Percentiles rank a stretch among this genome's conserved stretches.
Evolutionary conservation across 2,113 vertebrate species (phyloP).

Genomic region (Ictidomys tridecemlineatus): DNA sequence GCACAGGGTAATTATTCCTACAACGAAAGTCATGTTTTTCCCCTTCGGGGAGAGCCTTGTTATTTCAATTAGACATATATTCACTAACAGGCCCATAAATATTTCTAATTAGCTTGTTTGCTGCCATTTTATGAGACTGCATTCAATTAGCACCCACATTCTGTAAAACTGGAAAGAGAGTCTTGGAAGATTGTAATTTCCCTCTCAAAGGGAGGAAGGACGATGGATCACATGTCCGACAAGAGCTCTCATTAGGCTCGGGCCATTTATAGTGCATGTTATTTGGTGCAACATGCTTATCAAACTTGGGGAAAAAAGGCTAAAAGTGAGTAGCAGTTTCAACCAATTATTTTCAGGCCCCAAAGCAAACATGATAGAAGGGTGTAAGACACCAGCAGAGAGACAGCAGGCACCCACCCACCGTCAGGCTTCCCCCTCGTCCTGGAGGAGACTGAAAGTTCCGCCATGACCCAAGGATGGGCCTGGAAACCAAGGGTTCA

Average conservation of each 20-base stretch:
- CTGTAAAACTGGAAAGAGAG: constrained; percentile 67
- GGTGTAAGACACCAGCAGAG: background rate
- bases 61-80: constrained; percentile 86
- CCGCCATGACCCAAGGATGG: background rate
- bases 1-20: constrained; percentile 65
- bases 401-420: constrained; percentile 29
- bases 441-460: constrained; percentile 17
- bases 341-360: constrained; percentile 72
- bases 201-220: constrained; percentile 63
- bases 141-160: constrained; percentile 82
- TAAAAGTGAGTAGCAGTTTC: constrained; percentile 48
- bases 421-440: background rate
- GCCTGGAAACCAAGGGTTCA: constrained; percentile 28
- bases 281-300: constrained; percentile 61
- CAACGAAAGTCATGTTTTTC: constrained; percentile 75
- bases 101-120: constrained; percentile 86
- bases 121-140: constrained; percentile 81
- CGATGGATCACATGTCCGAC: background rate
- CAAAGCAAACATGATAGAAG: constrained; percentile 63
- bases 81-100: constrained; percentile 85
- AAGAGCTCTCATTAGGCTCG: constrained; percentile 66
- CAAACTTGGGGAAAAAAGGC: constrained; percentile 61
- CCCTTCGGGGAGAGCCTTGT: constrained; percentile 80
- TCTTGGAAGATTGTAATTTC: constrained; percentile 71
- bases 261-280: constrained; percentile 68